Conservation (phyloP, 2,888 invertebrate genomes). For the Harmothoe impar region DNA sequence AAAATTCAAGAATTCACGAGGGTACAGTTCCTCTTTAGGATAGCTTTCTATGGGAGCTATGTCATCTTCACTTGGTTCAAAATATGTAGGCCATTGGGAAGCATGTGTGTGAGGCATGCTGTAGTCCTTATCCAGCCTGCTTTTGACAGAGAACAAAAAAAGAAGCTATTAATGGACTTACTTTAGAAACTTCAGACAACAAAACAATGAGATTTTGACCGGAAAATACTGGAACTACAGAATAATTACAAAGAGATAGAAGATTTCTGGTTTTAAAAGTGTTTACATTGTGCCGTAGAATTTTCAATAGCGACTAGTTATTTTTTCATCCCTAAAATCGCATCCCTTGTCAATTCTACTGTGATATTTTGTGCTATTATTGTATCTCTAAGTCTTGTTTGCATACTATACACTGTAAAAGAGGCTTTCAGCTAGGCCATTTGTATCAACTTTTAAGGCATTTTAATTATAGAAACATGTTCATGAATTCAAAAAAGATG, state of each 20-base stretch:
- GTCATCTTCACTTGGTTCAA: conserved; percentile 32
- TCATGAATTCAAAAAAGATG: neutral
- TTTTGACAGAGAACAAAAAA: conserved; percentile 31
- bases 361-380: conserved; percentile 57
- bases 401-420: conserved; percentile 54
- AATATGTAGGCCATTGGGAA: conserved; percentile 30
- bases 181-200: neutral
- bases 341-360: conserved; percentile 51
- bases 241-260: neutral
- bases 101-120: conserved; percentile 57
- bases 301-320: conserved; percentile 49
- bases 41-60: conserved; percentile 16
- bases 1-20: neutral
- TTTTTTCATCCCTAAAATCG: conserved; percentile 30
- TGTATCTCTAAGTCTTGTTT: conserved; percentile 52
- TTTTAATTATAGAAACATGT: neutral
- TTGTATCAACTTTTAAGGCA: neutral
- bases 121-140: conserved; percentile 5
- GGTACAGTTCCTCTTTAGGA: conserved; percentile 55
- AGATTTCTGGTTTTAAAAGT: neutral
- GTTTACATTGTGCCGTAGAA: conserved; percentile 48
- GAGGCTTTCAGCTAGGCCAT: conserved; percentile 30
- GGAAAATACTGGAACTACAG: neutral
- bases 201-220: neutral
- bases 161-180: neutral